Evolutionary conservation across 23 tunicate species (phyloP).

Genomic region (Trididemnum clinides): DNA sequence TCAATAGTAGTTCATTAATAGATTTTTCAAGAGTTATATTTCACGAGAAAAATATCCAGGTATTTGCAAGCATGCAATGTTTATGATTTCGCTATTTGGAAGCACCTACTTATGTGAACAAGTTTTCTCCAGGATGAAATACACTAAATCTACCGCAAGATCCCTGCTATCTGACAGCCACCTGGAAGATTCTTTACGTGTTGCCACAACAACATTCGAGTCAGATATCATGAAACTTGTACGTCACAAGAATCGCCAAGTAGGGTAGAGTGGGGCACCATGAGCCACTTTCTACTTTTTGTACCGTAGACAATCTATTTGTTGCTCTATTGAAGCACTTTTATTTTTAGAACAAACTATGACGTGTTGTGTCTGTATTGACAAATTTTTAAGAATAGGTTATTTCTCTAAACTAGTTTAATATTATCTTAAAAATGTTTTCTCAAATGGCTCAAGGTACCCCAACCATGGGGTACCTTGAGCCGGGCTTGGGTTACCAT

Average conservation of each 20-base stretch:
- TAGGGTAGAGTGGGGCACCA: too few relatives aligned
- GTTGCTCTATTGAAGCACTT: too few relatives aligned
- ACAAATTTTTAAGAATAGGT: too few relatives aligned
- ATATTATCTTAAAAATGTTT: too few relatives aligned
- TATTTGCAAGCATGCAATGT: conserved; percentile 12
- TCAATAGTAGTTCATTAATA: conserved; percentile 28
- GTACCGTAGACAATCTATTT: too few relatives aligned
- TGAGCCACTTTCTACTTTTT: too few relatives aligned
- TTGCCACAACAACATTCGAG: conserved; percentile 22
- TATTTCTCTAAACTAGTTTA: too few relatives aligned
- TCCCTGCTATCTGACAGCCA: conserved; percentile 32
- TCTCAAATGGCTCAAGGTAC: too few relatives aligned
- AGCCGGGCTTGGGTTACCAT: too few relatives aligned
- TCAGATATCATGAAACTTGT: conserved; percentile 21
- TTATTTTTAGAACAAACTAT: too few relatives aligned
- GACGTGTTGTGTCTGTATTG: too few relatives aligned
- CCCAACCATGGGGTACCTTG: too few relatives aligned
- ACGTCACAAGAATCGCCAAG: conserved; percentile 19
- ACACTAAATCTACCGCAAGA: conserved; percentile 16
- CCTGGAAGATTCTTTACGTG: conserved; percentile 31
- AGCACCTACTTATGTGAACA: conserved; percentile 30
- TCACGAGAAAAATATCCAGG: conserved; percentile 45
- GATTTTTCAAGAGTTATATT: conserved; percentile 22
- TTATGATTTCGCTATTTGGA: conserved; percentile 31
- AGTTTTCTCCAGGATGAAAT: conserved; percentile 23